A percentile compares a stretch with the other conserved stretches of the same genome.
phyloP scores from a whole-genome alignment of 2,113 vertebrate species.

The Cyprinus carpio region DNA sequence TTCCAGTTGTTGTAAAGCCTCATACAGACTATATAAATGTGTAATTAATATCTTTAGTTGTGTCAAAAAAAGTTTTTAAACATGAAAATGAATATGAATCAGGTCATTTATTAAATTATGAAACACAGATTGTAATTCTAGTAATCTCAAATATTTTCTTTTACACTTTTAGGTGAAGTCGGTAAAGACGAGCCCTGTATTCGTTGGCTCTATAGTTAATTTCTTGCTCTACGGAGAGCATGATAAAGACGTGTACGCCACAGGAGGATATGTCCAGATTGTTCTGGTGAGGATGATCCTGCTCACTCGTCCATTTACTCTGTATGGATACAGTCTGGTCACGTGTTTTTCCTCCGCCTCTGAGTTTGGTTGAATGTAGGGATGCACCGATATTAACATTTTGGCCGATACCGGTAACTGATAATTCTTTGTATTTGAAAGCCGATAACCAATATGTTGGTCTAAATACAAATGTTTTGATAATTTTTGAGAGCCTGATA shows the following conservation, averaged over 20 bases:
- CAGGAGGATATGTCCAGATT: conserved; percentile 87
- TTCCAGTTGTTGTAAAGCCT: neutral
- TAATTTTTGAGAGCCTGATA: no score
- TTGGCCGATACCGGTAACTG: no score
- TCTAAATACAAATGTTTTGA: no score
- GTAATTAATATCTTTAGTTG: neutral
- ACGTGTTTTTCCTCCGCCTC: no score
- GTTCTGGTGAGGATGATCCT: conserved; percentile 77
- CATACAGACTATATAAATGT: neutral
- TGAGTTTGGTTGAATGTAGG: no score
- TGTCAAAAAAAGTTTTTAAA: neutral
- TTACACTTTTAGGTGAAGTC: conserved; percentile 82
- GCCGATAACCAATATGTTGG: no score
- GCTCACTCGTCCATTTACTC: no score
- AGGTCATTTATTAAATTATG: neutral
- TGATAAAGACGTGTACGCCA: conserved; percentile 83
- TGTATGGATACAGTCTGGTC: no score
- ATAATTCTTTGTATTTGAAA: no score
- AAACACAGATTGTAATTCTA: neutral
- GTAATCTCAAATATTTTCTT: neutral
- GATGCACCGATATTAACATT: no score
- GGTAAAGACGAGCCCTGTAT: conserved; percentile 78
- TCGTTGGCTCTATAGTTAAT: conserved; percentile 80
- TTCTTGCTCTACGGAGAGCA: conserved; percentile 87
- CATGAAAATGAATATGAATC: neutral